Evolutionary conservation across 2,797 vertebrate genomes (phyloP), one percentile per base, ranked within the genome.

Genomic region (Lateolabrax maculatus): DNA sequence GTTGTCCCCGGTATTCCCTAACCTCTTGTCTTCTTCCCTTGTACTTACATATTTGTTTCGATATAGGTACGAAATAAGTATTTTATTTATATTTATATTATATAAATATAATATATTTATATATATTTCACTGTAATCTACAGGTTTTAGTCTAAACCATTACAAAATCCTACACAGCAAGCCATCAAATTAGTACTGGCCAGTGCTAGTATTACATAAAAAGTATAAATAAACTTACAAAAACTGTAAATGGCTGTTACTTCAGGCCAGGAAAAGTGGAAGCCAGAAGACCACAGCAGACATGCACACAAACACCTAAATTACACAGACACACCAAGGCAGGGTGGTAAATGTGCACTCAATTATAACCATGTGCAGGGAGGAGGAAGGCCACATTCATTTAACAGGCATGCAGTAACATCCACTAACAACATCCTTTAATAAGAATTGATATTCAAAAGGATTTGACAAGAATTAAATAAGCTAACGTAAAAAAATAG

Each of bases 361-460:
- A 66, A 25, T 51, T 51, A 29, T 29, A 37, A 58, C 34, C 27
- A 56, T 39, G 31, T 62, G 39, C 48, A 44, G 19, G 25, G 15
- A 56, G 41, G 31, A 75, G 25, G 27, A 70, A 39, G 16, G 56
- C 15, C 63, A 68, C 29, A 41, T 36, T 21, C 9, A 46, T 27
- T 48, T 69, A 18, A 39, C 61, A 57, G 60, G 43, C 49, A 58
- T 58, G 27, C 53, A 18, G 52, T n/a, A 29, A 75, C 68, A 62
- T 72, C 62, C 29, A 10, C 61, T 31, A 37, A 23, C 31, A 70
- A 25, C 48, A 65, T 27, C 37, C 55, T 27, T 8, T 49, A 49
- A 71, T 65, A 23, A 65, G 66, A 79, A 62, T 18, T 29, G 23
- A 16, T 39, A 29, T 48, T 55, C 44, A 75, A 75, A 70, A 57